Evolutionary conservation across 2,888 invertebrate species (phyloP).

Genomic region (Drosophila leonis): DNA sequence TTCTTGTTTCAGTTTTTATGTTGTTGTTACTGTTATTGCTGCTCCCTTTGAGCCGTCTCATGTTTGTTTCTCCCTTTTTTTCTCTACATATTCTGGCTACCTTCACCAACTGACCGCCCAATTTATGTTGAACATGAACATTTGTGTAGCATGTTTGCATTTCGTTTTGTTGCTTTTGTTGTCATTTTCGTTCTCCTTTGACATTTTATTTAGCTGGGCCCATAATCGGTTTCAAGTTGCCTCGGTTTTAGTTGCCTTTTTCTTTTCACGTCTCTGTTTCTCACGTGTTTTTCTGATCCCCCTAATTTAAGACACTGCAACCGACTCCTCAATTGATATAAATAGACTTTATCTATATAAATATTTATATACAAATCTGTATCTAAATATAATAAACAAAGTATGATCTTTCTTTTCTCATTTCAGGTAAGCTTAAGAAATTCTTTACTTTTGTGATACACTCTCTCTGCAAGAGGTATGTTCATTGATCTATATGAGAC

Average conservation of each 20-base stretch:
- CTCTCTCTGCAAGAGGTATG: background rate
- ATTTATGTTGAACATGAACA: constrained; percentile 73
- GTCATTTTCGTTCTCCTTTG: constrained; percentile 17
- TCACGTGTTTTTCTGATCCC: background rate
- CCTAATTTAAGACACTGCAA: constrained; percentile 22
- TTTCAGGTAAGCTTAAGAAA: constrained; percentile 63
- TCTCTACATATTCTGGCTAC: background rate
- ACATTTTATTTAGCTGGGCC: constrained; percentile 1
- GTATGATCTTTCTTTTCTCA: constrained; percentile 22
- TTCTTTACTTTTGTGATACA: background rate
- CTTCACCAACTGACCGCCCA: constrained; percentile 42
- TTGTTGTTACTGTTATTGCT: constrained; percentile 20
- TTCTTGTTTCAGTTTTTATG: constrained; percentile 11
- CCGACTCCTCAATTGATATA: background rate
- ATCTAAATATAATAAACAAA: background rate
- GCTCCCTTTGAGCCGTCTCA: constrained; percentile 19
- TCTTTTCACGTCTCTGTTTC: background rate
- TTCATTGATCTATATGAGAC: background rate
- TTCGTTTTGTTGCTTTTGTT: background rate
- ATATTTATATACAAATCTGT: background rate
- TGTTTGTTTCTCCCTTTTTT: background rate
- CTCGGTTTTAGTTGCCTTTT: constrained; percentile 29
- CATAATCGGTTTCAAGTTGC: too few relatives aligned
- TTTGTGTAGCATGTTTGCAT: constrained; percentile 63
- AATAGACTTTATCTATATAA: background rate